phyloP scores from a whole-genome alignment of 2,797 vertebrate genomes.

The Myotis daubentonii region DNA sequence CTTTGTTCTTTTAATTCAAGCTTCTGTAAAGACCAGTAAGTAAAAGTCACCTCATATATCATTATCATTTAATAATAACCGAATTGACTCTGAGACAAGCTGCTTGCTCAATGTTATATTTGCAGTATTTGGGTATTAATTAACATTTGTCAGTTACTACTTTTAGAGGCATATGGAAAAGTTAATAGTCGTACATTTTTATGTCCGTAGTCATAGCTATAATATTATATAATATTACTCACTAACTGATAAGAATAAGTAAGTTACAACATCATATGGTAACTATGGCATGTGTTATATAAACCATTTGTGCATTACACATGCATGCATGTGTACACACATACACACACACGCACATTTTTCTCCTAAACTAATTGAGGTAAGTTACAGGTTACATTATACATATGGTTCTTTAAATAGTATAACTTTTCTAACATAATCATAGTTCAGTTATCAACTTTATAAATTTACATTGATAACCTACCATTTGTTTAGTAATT shows the following conservation, averaged over 20 bases:
- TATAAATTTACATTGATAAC: not conserved
- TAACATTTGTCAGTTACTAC: not conserved
- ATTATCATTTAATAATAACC: not conserved
- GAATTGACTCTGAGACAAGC: not conserved
- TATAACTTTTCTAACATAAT: conserved; percentile 2
- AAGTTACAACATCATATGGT: not conserved
- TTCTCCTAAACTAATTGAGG: not conserved
- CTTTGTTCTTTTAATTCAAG: not conserved
- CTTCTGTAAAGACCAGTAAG: not conserved
- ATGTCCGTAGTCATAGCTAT: not conserved
- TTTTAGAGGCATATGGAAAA: not conserved
- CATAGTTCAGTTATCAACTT: not conserved
- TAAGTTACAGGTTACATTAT: not conserved
- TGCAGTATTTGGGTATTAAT: not conserved
- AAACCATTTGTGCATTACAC: not conserved
- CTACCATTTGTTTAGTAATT: not conserved
- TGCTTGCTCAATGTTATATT: not conserved
- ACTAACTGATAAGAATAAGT: conserved; percentile 18
- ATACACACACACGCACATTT: not conserved
- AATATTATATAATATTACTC: not conserved
- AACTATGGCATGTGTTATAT: not conserved
- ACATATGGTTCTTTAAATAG: not conserved
- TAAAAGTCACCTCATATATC: not conserved
- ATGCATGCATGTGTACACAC: not conserved
- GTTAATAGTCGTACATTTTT: not conserved